A percentile compares a stretch with the other conserved stretches of the same genome.
Conservation (phyloP, 1,140 invertebrate species). For the Drosophila auraria region DNA sequence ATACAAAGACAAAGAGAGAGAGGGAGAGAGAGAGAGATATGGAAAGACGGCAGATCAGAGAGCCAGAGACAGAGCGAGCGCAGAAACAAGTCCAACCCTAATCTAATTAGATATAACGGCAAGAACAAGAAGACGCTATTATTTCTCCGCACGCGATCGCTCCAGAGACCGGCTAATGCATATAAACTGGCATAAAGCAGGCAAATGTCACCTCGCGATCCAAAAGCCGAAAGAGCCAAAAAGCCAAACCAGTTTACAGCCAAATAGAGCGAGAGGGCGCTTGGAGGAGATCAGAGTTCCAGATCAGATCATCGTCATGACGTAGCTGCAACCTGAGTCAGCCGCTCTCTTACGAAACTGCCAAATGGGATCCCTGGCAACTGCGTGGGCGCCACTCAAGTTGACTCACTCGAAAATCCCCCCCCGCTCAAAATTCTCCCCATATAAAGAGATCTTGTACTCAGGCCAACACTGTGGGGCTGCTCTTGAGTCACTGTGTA, state of each 20-base stretch:
- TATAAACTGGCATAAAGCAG: slow-evolving; percentile 50
- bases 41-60: neutral
- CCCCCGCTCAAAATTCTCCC: neutral
- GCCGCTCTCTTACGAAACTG: slow-evolving; percentile 27
- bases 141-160: slow-evolving; percentile 53
- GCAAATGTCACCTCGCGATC: slow-evolving; percentile 45
- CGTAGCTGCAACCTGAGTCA: slow-evolving; percentile 39
- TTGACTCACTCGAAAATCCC: slow-evolving; percentile 35
- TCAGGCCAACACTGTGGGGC: neutral
- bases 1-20: neutral
- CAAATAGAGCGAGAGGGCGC: neutral
- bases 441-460: slow-evolving; percentile 7
- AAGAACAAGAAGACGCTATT: slow-evolving; percentile 32
- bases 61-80: slow-evolving; percentile 4
- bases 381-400: slow-evolving; percentile 29
- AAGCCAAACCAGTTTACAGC: slow-evolving; percentile 37
- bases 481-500: slow-evolving; percentile 26
- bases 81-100: slow-evolving; percentile 44
- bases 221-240: slow-evolving; percentile 16
- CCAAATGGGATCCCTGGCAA: slow-evolving; percentile 5
- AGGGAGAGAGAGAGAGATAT: neutral
- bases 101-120: slow-evolving; percentile 67
- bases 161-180: slow-evolving; percentile 58
- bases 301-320: slow-evolving; percentile 49
- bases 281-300: slow-evolving; percentile 28